Evolutionary conservation across 2,888 invertebrate genomes (phyloP).

Genomic region (Calephelis perditalis): DNA sequence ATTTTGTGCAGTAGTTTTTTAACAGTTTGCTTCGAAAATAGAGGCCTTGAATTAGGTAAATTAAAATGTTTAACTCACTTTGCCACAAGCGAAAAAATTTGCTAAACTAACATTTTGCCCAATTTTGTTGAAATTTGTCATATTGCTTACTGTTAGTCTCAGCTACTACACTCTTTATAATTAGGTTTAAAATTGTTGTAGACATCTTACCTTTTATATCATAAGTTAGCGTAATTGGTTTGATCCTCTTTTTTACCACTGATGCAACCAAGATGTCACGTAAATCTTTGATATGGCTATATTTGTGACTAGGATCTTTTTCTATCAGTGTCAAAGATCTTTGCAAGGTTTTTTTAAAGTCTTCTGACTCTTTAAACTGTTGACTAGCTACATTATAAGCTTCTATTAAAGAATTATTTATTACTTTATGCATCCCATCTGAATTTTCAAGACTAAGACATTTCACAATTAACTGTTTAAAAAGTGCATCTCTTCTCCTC

Average conservation of each 20-base stretch:
- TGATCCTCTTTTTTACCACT: slow-evolving; percentile 38
- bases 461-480: slow-evolving; percentile 42
- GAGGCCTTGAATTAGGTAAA: no score
- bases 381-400: slow-evolving; percentile 36
- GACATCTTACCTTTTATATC: slow-evolving; percentile 29
- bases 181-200: background rate
- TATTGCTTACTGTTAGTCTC: no score
- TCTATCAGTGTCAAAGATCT: slow-evolving; percentile 35
- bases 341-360: slow-evolving; percentile 36
- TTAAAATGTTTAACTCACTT: no score
- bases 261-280: slow-evolving; percentile 41
- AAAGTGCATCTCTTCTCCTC: slow-evolving; percentile 34
- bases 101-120: no score
- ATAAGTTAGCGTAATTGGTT: slow-evolving; percentile 42
- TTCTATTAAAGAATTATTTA: slow-evolving; percentile 43
- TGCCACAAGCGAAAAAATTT: no score
- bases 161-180: no score
- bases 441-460: slow-evolving; percentile 42
- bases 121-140: no score
- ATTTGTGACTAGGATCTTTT: slow-evolving; percentile 42
- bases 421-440: slow-evolving; percentile 42
- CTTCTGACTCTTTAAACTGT: slow-evolving; percentile 38
- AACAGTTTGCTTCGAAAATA: no score
- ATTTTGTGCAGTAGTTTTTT: no score
- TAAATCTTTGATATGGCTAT: slow-evolving; percentile 44